These are phyloP conservation scores for Suillia variegata DNA, from an alignment of 2,888 invertebrate genomes.

Conservation along the genomic window DNA sequence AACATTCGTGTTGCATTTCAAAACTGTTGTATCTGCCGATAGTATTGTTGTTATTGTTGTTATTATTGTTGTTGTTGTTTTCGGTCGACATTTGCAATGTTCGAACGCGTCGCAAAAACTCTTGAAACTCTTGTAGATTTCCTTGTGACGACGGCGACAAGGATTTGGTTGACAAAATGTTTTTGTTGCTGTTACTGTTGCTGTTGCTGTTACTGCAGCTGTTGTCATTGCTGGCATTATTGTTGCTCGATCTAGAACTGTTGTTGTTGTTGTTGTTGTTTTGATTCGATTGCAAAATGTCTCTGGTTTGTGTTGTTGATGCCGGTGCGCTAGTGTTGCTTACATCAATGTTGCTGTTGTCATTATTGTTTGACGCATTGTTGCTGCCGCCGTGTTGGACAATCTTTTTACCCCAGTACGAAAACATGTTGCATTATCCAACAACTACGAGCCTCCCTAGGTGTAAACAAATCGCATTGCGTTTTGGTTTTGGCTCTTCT, in stretches of 20 bases:
- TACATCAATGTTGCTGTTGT: background rate
- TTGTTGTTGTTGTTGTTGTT: background rate
- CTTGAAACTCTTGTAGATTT: slow-evolving; percentile 44
- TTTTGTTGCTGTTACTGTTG: background rate
- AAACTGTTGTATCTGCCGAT: no score
- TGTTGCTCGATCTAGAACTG: background rate
- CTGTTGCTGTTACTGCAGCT: slow-evolving; percentile 1
- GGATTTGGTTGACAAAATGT: slow-evolving; percentile 8
- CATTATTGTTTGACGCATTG: background rate
- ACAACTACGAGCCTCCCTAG: no score
- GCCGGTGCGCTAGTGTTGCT: slow-evolving; percentile 1
- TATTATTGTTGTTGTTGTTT: background rate
- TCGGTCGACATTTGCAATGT: slow-evolving; percentile 44
- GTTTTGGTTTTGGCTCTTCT: no score
- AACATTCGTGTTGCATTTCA: background rate
- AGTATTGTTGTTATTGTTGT: background rate
- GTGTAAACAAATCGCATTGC: no score
- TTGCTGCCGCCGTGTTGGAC: background rate
- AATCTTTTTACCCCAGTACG: slow-evolving; percentile 34
- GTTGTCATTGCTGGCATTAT: slow-evolving; percentile 3
- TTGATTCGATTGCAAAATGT: no score
- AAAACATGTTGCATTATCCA: slow-evolving; percentile 36
- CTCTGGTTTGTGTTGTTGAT: slow-evolving; percentile 1
- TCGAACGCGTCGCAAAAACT: slow-evolving; percentile 46
- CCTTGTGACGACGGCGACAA: slow-evolving; percentile 21